Base-by-base conservation (phyloP, 2,113 vertebrate genomes). In the Coregonus clupeaformis region DNA sequence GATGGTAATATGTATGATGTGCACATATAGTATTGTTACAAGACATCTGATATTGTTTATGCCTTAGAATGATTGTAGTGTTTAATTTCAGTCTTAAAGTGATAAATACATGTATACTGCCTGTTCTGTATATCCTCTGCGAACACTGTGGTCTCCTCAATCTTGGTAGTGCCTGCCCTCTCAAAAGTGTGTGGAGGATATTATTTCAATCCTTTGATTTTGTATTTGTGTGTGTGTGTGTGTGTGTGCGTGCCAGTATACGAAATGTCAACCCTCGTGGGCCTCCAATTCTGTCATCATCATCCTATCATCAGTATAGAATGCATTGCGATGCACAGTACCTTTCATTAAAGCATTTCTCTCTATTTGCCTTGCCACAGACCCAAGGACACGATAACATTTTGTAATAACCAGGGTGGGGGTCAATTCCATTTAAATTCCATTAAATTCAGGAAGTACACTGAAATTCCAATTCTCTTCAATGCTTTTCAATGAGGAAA, bases 101-200 rank as follows among this genome's bases (percentile, higher is more conserved):
- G 89, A 95, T 91, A 91, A 77, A 93, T 87, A 88, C 94, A 73
- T 60, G 57, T 60, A 24, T 91, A 92, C 89, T 89, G 90, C 90
- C 88, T 94, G 94, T 95, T 95, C 94, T 94, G 92, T 93, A 42
- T 42, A 93, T 95, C 94, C 94, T 94, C 94, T 94, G 91, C 93
- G 92, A 90, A 93, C 94, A 95, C 94, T 95, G 94, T 95, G 94
- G 92, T 95, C 89, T 95, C 93, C 92, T 93, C 90, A 93, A 92
- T 94, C 92, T 95, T 92, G 93, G 94, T 95, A 94, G 95, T 95
- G 93, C 94, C 94, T 95, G 94, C 94, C 93, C 95, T 95, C 89
- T 87, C 91, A 94, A 94, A 91, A 94, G 93, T 93, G 92, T 94
- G 90, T 94, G 93, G 94, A 92, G 92, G 93, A 93, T 94, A 93